A percentile compares a stretch with the other conserved stretches of the same genome.
These are phyloP conservation scores for Linnaemya tessellans DNA, from an alignment of 2,888 invertebrate genomes.

Conservation along the genomic window DNA sequence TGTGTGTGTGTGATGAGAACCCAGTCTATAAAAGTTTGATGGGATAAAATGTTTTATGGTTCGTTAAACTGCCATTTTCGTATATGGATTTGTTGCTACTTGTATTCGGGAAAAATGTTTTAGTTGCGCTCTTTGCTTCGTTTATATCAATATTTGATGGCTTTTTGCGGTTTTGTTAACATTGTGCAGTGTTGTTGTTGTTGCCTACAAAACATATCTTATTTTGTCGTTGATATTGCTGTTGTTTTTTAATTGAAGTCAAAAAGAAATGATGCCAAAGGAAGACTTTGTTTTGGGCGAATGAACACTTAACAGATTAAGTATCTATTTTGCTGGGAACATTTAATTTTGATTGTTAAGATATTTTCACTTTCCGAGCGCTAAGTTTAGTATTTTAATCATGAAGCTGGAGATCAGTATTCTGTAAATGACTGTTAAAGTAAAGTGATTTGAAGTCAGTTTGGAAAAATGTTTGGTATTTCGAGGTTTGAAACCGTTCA, in stretches of 20 bases:
- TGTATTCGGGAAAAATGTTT: conserved; percentile 38
- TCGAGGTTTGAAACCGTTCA: too few species aligned
- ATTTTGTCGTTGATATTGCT: conserved; percentile 1
- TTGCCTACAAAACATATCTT: neutral
- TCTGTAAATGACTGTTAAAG: too few species aligned
- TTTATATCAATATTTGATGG: conserved; percentile 42
- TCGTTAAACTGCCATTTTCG: conserved; percentile 67
- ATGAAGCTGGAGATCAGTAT: too few species aligned
- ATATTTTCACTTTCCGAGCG: conserved; percentile 23
- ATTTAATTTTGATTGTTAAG: neutral
- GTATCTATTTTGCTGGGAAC: neutral
- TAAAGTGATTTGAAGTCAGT: too few species aligned
- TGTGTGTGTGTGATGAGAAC: conserved; percentile 35
- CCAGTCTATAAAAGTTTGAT: conserved; percentile 25
- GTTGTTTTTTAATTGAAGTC: conserved; percentile 10
- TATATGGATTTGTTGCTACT: conserved; percentile 53
- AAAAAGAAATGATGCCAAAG: conserved; percentile 25
- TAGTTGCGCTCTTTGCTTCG: conserved; percentile 20
- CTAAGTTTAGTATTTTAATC: neutral
- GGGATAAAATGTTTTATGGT: conserved; percentile 61
- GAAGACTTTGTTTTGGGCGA: conserved; percentile 31
- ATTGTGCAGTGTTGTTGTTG: neutral
- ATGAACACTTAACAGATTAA: conserved; percentile 38
- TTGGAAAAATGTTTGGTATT: too few species aligned
- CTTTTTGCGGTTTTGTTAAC: conserved; percentile 58